Evolutionary conservation across 2,888 invertebrate genomes (phyloP).

Genomic region (Pseudococcus longispinus): DNA sequence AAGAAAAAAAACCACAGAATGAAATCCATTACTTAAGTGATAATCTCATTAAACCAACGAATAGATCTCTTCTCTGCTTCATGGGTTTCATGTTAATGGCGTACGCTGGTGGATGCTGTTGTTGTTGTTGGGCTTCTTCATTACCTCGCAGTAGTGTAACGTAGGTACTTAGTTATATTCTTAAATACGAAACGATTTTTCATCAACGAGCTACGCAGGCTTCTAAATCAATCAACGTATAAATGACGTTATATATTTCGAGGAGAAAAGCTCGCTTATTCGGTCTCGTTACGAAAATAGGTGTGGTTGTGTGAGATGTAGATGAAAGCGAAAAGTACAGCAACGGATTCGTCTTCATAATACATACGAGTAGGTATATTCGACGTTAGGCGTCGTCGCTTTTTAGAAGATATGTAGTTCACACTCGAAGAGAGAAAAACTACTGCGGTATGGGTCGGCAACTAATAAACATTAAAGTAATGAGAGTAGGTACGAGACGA

Average conservation of each 20-base stretch:
- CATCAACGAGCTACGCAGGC: neutral
- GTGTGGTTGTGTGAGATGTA: neutral
- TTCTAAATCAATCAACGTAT: slow-evolving; percentile 31
- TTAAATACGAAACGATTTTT: slow-evolving; percentile 2
- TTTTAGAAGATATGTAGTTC: neutral
- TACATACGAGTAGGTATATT: neutral
- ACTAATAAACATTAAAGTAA: slow-evolving; percentile 32
- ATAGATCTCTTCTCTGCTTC: neutral
- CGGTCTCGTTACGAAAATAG: neutral
- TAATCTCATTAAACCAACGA: slow-evolving; percentile 18
- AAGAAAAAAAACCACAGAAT: neutral
- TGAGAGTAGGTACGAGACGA: slow-evolving; percentile 5
- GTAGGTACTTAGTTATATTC: neutral
- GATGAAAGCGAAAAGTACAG: neutral
- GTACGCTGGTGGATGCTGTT: neutral
- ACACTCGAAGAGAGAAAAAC: neutral
- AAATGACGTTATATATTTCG: slow-evolving; percentile 21
- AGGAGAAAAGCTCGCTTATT: neutral
- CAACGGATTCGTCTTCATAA: neutral
- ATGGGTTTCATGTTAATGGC: neutral
- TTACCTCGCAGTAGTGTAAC: neutral
- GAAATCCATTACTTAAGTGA: slow-evolving; percentile 8
- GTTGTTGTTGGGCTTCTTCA: neutral
- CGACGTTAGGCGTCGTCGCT: neutral
- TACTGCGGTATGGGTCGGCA: neutral